Percentiles rank a stretch among this genome's conserved stretches.
phyloP scores from a whole-genome alignment of 2,113 vertebrate genomes.

The Pungitius pungitius region DNA sequence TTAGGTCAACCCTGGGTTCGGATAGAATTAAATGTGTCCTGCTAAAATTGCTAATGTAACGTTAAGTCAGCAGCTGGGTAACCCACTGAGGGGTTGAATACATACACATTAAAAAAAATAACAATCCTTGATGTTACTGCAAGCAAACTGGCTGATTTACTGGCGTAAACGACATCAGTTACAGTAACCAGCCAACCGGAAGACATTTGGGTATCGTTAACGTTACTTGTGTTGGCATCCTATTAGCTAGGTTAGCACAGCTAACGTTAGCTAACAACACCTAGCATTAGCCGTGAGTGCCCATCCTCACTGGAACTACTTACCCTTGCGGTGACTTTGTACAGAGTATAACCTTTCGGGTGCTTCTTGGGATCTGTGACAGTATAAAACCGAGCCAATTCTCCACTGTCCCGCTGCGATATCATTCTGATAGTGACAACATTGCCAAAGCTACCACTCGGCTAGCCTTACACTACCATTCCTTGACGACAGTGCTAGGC shows the following conservation, averaged over 20 bases:
- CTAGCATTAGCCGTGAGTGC: conserved; percentile 43
- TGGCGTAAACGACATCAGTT: background rate
- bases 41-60: conserved; percentile 13
- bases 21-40: background rate
- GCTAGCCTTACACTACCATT: conserved; percentile 66
- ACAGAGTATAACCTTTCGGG: conserved; percentile 91
- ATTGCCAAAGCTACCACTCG: conserved; percentile 69
- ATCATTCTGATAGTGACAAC: conserved; percentile 86
- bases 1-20: background rate
- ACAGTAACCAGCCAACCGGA: background rate
- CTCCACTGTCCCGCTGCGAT: conserved; percentile 87
- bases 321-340: conserved; percentile 96
- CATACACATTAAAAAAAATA: background rate
- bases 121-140: background rate
- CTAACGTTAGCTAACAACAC: conserved; percentile 46
- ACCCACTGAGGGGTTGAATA: too few relatives aligned
- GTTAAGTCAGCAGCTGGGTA: conserved; percentile 5
- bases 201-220: background rate
- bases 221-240: conserved; percentile 35
- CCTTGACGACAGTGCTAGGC: conserved; percentile 34
- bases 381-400: conserved; percentile 96
- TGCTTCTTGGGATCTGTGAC: conserved; percentile 94
- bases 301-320: conserved; percentile 63
- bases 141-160: background rate
- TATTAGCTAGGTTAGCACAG: conserved; percentile 35